Evolutionary conservation across 2,797 vertebrate species (phyloP), one percentile per base, ranked within the genome.

Genomic region (Rhabdophis nuchalis): DNA sequence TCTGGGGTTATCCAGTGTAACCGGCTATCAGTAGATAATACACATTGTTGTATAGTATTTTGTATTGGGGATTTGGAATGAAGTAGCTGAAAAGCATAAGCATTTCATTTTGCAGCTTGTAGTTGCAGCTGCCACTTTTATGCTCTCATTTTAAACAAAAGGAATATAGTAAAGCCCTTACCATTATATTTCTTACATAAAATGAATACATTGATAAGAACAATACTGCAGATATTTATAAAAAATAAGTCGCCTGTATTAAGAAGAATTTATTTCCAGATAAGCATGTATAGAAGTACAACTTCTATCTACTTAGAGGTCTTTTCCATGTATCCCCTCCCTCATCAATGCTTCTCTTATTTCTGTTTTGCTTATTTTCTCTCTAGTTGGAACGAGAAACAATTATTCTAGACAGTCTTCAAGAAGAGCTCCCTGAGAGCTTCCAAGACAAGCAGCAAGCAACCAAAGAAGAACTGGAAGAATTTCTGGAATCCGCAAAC

Each of bases 361-460:
- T 93, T 89, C 2, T 72, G 32, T 88, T 94, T 88, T 94, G 20
- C 9, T n/a, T 5, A 60, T 32, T 92, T 27, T 96, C 95, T 93
- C 87, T 92, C 91, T 96, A 99, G 99, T 96, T 99, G 97, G 98
- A 98, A 96, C 97, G 98, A 92, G 97, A 99, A 90, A 96, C 98
- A 16, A 96, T 96, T 29, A 97, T 98, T 92, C 96, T 99, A 14
- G 98, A 98, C 94, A 97, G 98, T 95, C 97, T 99, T 95, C 98
- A 98, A 97, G 98, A 97, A 20, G 99, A 99, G 91, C 96, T 98
- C 12, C 98, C 98, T 16, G 97, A 98, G 9, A 89, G 88, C 91
- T 95, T 97, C 50, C 96, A 95, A 96, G 93, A 94, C 58, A 96
- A 95, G 87, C 96, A 97, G 64, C 98, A 96, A 9, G 96, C 95